Percentiles rank a stretch among this genome's conserved stretches.
Conservation (phyloP, 1,140 invertebrate genomes). For the Drosophila seguyi region DNA sequence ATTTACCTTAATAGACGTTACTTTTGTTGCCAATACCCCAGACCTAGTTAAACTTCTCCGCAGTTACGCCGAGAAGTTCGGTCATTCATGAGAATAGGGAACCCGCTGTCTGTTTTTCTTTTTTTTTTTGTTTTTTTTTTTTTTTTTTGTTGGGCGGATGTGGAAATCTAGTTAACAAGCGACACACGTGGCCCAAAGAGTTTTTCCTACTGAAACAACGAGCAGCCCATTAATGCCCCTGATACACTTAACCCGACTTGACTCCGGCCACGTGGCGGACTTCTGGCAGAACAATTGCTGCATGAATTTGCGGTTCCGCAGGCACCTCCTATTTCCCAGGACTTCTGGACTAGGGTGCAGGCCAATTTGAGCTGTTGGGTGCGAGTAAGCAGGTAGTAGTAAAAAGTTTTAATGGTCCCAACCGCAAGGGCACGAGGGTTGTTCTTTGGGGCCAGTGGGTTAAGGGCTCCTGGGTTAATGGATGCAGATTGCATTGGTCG, state of each 20-base stretch:
- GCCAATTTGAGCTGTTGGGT: slow-evolving; percentile 15
- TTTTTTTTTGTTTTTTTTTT: slow-evolving; percentile 2
- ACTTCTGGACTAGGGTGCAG: slow-evolving; percentile 2
- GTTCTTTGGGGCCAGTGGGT: background rate
- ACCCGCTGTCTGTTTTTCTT: background rate
- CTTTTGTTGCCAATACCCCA: slow-evolving; percentile 25
- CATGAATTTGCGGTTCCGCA: slow-evolving; percentile 67
- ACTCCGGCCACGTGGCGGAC: slow-evolving; percentile 62
- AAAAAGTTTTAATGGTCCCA: slow-evolving; percentile 53
- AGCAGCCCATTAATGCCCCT: slow-evolving; percentile 67
- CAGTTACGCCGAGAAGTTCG: slow-evolving; percentile 30
- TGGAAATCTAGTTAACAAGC: slow-evolving; percentile 62
- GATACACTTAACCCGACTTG: slow-evolving; percentile 67
- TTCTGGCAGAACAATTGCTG: slow-evolving; percentile 75
- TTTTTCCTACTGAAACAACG: slow-evolving; percentile 32
- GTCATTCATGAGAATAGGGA: slow-evolving; percentile 31
- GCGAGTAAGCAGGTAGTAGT: slow-evolving; percentile 34
- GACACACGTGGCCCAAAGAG: slow-evolving; percentile 61
- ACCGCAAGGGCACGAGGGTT: slow-evolving; percentile 29
- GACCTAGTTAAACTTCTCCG: slow-evolving; percentile 33
- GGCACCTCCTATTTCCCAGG: slow-evolving; percentile 1
- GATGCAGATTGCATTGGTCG: slow-evolving; percentile 40
- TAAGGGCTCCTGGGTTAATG: slow-evolving; percentile 38
- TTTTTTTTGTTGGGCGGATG: slow-evolving; percentile 1
- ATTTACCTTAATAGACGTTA: background rate